A percentile compares a stretch with the other conserved stretches of the same genome.
Conservation (phyloP, 2,113 vertebrate species). For the Perca schrenkii region DNA sequence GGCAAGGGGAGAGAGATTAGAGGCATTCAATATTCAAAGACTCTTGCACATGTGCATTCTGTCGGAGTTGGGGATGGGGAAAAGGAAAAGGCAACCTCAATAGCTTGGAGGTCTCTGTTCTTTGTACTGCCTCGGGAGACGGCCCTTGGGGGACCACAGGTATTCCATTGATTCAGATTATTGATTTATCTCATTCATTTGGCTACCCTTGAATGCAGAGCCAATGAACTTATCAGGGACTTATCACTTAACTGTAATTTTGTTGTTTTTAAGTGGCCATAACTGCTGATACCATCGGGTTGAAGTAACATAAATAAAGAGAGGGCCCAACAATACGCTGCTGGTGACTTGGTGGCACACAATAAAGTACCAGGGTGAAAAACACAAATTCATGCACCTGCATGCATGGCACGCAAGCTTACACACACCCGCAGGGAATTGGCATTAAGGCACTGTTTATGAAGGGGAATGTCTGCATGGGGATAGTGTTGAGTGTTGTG, state of each 20-base stretch:
- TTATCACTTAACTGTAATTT: neutral
- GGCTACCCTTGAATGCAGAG: constrained; percentile 51
- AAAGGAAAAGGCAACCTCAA: constrained; percentile 53
- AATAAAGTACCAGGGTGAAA: constrained; percentile 26
- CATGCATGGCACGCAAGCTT: neutral
- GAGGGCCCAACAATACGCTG: constrained; percentile 30
- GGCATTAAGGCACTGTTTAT: constrained; percentile 60
- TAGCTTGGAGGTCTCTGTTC: constrained; percentile 51
- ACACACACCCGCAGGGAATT: constrained; percentile 34
- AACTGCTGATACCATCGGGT: constrained; percentile 47
- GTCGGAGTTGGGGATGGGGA: constrained; percentile 23
- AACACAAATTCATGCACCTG: constrained; percentile 13
- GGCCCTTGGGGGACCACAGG: constrained; percentile 43
- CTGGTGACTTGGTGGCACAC: constrained; percentile 23
- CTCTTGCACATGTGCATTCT: constrained; percentile 36
- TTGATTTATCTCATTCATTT: constrained; percentile 62
- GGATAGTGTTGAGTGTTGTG: constrained; percentile 59
- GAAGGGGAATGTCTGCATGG: constrained; percentile 58
- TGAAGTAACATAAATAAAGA: constrained; percentile 19
- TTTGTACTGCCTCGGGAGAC: constrained; percentile 40
- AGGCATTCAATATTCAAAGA: constrained; percentile 45
- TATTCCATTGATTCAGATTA: constrained; percentile 73
- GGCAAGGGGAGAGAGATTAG: constrained; percentile 52
- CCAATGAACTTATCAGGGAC: constrained; percentile 58
- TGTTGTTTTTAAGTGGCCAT: constrained; percentile 47